Base-by-base conservation (phyloP, 23 tunicate species). In the Halocynthia roretzi region DNA sequence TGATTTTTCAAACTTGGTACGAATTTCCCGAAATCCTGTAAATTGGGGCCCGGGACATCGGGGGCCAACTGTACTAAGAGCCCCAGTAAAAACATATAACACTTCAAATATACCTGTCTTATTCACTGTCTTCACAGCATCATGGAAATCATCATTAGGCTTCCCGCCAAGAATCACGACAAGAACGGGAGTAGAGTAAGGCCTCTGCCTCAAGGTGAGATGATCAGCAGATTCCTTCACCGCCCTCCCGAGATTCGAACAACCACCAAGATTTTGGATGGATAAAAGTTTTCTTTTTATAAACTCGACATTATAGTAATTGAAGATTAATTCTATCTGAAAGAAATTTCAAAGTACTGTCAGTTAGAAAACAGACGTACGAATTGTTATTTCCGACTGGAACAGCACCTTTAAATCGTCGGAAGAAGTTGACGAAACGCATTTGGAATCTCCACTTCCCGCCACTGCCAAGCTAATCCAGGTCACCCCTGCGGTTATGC, bases 391-490 rank as follows among this genome's bases (percentile, higher is more conserved):
- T 0, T 31, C 44, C 2, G 44, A 31, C 4, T 1, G 44, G 4
- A 31, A 31, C 44, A 31, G 44, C 44, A 31, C 44, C 44, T 31
- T 31, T 31, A 31, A 31, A 31, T 31, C 44, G 44, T 31, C 44
- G 5, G 20, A 20, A 14, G 78, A 74, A 14, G 18, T 56, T 56
- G 19, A 12, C 20, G 62, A n/a, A 56, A 54, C 62, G 56, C 78
- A 74, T 7, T 74, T 8, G 22, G 64, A 64, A 14, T 53, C 50
- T 50, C 22, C 56, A 10, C 78, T 54, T 0, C 78, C 78, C 12
- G 78, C 22, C n/a, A 74, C 21, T 54, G 21, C 78, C 12, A 74
- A 54, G 21, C 63, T 44, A 21, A 74, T 53, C 78, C 78, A 74
- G n/a, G 78, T 44, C 21, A 64, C 17, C 14, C 78, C 78, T 8